Conservation (phyloP, 2,888 invertebrate species). For the Mythimna pallens region DNA sequence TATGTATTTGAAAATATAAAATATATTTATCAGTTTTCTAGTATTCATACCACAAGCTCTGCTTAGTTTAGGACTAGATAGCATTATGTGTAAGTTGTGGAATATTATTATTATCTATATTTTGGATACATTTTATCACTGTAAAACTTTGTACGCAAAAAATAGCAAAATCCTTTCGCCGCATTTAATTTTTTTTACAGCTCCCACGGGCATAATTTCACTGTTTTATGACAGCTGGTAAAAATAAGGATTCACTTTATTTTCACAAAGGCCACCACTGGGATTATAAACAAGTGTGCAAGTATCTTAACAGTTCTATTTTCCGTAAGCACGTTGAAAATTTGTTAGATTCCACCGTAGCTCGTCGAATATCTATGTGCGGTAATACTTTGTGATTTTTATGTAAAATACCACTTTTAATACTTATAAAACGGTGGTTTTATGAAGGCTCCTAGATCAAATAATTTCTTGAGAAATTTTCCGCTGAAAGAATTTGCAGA, state of each 20-base stretch:
- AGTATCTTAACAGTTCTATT: slow-evolving; percentile 48
- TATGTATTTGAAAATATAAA: too few species aligned
- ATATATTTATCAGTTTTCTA: too few species aligned
- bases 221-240: slow-evolving; percentile 14
- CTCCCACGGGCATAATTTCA: slow-evolving; percentile 11
- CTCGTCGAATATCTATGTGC: slow-evolving; percentile 37
- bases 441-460: background rate
- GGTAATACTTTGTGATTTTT: slow-evolving; percentile 50
- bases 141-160: slow-evolving; percentile 6
- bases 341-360: slow-evolving; percentile 63
- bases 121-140: background rate
- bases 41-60: too few species aligned
- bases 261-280: background rate
- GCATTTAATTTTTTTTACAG: slow-evolving; percentile 20
- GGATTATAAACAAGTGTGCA: slow-evolving; percentile 41
- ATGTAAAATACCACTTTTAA: slow-evolving; percentile 41
- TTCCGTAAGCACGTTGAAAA: slow-evolving; percentile 60
- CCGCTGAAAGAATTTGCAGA: background rate
- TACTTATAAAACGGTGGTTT: slow-evolving; percentile 8
- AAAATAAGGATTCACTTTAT: slow-evolving; percentile 22
- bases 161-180: slow-evolving; percentile 13
- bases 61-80: too few species aligned
- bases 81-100: too few species aligned
- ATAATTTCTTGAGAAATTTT: slow-evolving; percentile 5
- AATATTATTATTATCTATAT: background rate